Base-by-base conservation (phyloP, 2,888 invertebrate species). In the Brachypalpus laphriformis region DNA sequence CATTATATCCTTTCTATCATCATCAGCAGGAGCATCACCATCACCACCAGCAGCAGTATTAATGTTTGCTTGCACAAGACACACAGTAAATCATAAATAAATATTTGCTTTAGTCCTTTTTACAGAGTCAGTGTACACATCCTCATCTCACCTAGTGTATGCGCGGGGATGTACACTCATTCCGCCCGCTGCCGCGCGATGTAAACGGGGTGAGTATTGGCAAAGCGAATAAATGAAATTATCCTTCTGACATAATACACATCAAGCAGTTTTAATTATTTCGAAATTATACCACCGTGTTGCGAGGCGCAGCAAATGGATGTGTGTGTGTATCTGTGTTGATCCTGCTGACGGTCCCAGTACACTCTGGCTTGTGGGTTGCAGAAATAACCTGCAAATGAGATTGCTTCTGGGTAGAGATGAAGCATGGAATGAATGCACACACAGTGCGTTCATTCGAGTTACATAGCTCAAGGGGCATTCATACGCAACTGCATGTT, bases 71-170 rank as follows among this genome's bases (percentile, higher is more conserved):
- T 77, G 72, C 66, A 78, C 71, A 82, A 72, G 82, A 59, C 66
- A 78, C 66, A 78, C 78, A 74, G 82, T 83, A 78, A 83, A 83
- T 83, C 82, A 83, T 83, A 83, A 83, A 78, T 78, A 83, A 83
- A 83, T 83, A 78, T 83, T 83, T 83, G 63, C 78, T 42, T 56
- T 56, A 40, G 42, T 68, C 40, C 54, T 68, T 68, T 68, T 65
- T 49, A 65, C 65, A 51, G 49, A 47, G 47, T 63, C 63, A 63
- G 61, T 22, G 47, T 61, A 45, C 16, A 47, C 63, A 14, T 4
- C 9, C 40, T 14, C 3, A 8, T 1, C 40, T 5, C 57, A 20
- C 57, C 66, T n/a, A n/a, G n/a, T n/a, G n/a, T n/a, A n/a, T n/a
- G n/a, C n/a, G n/a, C n/a, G n/a, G n/a, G n/a, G n/a, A n/a, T n/a